phyloP scores from a whole-genome alignment of 2,113 vertebrate species.

The Dicentrarchus labrax region DNA sequence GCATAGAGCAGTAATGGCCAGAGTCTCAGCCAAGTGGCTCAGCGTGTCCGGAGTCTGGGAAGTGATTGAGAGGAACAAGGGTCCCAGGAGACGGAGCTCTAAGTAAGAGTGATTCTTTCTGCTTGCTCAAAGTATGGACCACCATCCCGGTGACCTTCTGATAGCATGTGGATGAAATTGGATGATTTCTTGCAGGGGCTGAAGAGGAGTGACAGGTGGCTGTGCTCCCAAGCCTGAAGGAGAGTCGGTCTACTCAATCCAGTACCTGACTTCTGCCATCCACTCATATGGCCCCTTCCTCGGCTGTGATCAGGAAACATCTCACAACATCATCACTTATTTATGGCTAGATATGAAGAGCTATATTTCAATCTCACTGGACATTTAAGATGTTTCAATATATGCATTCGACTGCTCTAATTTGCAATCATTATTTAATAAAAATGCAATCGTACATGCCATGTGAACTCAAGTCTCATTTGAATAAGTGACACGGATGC shows the following conservation, averaged over 20 bases:
- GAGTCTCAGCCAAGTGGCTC: conserved; percentile 50
- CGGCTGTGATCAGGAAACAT: conserved; percentile 72
- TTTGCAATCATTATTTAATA: conserved; percentile 58
- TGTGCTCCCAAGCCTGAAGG: conserved; percentile 80
- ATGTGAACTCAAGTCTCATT: conserved; percentile 35
- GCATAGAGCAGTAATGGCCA: conserved; percentile 25
- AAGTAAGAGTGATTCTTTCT: conserved; percentile 78
- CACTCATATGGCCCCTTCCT: conserved; percentile 47
- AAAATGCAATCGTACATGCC: conserved; percentile 47
- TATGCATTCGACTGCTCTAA: conserved; percentile 46
- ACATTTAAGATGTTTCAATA: conserved; percentile 57
- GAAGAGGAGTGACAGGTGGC: conserved; percentile 85
- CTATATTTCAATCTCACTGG: conserved; percentile 69
- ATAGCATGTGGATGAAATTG: conserved; percentile 77
- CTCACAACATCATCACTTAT: conserved; percentile 80
- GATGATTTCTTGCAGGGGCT: conserved; percentile 81
- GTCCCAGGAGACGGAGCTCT: conserved; percentile 65
- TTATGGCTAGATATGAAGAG: conserved; percentile 70
- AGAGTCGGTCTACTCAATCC: conserved; percentile 71
- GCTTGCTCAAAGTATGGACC: conserved; percentile 71
- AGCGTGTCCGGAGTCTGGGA: conserved; percentile 56
- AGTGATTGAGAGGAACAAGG: conserved; percentile 77
- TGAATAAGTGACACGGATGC: conserved; percentile 39
- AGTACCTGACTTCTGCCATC: conserved; percentile 53
- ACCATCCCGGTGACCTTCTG: conserved; percentile 81